Evolutionary conservation across 2,888 invertebrate species (phyloP), one percentile per base, ranked within the genome.

Genomic region (Muscina levida): DNA sequence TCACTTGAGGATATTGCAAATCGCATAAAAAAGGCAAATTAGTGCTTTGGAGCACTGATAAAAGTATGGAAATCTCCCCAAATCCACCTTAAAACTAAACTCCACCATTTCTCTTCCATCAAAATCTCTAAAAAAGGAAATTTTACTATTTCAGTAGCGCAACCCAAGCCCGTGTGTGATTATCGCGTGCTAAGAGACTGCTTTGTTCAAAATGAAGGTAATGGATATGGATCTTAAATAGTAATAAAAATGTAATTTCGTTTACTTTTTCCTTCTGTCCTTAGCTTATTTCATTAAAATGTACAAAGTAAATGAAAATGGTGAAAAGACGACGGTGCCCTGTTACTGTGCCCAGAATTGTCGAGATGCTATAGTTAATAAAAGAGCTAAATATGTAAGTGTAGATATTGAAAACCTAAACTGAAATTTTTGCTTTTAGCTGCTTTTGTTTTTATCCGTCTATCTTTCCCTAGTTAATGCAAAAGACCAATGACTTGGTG

Each of bases 161-260:
- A 85, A 0, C 87, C 87, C 0, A 89, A 89, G 51, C 86, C 84
- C 0, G 87, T 90, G 0, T 90, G 90, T 79, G 81, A 84, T 73
- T 89, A 89, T 53, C 85, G 85, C 70, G 73, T 51, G 2, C 79
- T 90, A 1, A 87, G 84, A 17, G 62, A 83, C 1, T 90, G 90
- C 53, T 86, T 90, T 57, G 86, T 86, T 0, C 65, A 57, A 10
- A 83, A 89, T 81, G 82, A 84, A 37, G 76, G 89, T 89, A 73
- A 82, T 68, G 6, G 0, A 48, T n/a, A 19, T n/a, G n/a, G n/a
- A n/a, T n/a, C n/a, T n/a, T n/a, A n/a, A n/a, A n/a, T n/a, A n/a
- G n/a, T n/a, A n/a, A n/a, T n/a, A n/a, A n/a, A n/a, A n/a, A n/a
- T n/a, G n/a, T n/a, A n/a, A n/a, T n/a, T n/a, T n/a, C n/a, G n/a